phyloP scores from a whole-genome alignment of 2,888 invertebrate genomes.

The Panorpa germanica region DNA sequence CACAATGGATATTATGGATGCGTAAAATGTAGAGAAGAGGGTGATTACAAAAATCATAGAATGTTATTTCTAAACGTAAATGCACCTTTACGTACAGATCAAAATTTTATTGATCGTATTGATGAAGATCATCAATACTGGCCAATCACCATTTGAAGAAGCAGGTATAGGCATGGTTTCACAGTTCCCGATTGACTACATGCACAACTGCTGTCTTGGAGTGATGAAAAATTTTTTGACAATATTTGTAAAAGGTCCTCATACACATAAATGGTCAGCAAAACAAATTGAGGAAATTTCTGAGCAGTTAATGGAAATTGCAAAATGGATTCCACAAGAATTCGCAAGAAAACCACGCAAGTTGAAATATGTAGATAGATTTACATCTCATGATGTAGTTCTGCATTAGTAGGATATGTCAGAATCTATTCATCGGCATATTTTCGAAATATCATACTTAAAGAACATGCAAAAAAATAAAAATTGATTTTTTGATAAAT shows the following conservation, averaged over 20 bases:
- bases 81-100: slow-evolving; percentile 8
- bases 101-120: slow-evolving; percentile 6
- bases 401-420: too few relatives aligned
- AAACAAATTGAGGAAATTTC: too few relatives aligned
- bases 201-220: slow-evolving; percentile 15
- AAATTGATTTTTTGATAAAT: too few relatives aligned
- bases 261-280: slow-evolving; percentile 2
- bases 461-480: too few relatives aligned
- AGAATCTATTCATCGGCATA: too few relatives aligned
- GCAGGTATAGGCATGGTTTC: slow-evolving; percentile 13
- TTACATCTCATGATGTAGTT: too few relatives aligned
- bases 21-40: slow-evolving; percentile 11
- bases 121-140: slow-evolving; percentile 11
- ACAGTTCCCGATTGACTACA: slow-evolving; percentile 14
- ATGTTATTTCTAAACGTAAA: slow-evolving; percentile 7
- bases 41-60: slow-evolving; percentile 10
- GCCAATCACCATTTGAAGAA: slow-evolving; percentile 11
- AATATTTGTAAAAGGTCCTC: slow-evolving; percentile 3
- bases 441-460: too few relatives aligned
- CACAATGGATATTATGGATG: slow-evolving; percentile 12
- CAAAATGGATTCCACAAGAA: slow-evolving; percentile 10
- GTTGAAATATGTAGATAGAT: too few relatives aligned
- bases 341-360: slow-evolving; percentile 12
- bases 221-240: slow-evolving; percentile 11
- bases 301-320: too few relatives aligned